Conservation (phyloP, 2,888 invertebrate genomes). For the Coenonympha arcania region DNA sequence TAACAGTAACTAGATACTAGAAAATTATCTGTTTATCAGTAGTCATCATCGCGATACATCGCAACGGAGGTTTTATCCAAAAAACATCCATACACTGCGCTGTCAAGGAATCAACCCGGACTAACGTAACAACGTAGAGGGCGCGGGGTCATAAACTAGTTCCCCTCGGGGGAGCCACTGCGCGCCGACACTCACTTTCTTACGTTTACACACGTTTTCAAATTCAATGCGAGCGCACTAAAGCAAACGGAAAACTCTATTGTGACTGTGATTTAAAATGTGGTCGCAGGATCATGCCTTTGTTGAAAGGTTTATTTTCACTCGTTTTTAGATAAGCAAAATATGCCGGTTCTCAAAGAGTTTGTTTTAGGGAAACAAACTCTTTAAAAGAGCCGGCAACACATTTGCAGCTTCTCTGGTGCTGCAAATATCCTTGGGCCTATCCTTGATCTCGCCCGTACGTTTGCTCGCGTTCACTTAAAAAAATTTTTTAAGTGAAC, state of each 20-base stretch:
- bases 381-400: too few relatives aligned
- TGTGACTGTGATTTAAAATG: conserved; percentile 18
- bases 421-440: too few relatives aligned
- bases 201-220: conserved; percentile 30
- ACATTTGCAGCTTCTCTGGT: too few relatives aligned
- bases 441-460: too few relatives aligned
- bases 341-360: too few relatives aligned
- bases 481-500: too few relatives aligned
- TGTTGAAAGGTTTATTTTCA: conserved; percentile 1
- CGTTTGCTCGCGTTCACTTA: too few relatives aligned
- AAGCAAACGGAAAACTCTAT: conserved; percentile 17
- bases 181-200: conserved; percentile 41
- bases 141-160: conserved; percentile 68
- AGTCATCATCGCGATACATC: too few relatives aligned
- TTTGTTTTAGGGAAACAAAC: too few relatives aligned
- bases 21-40: too few relatives aligned
- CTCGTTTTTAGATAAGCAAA: neutral
- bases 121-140: conserved; percentile 52
- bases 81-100: conserved; percentile 37
- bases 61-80: conserved; percentile 12
- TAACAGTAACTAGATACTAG: too few relatives aligned
- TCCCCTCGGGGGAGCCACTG: conserved; percentile 48
- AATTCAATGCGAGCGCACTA: conserved; percentile 22
- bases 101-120: conserved; percentile 64
- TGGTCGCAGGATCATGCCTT: neutral